Percentiles rank a stretch among this genome's conserved stretches.
Conservation (phyloP, 2,888 invertebrate species). For the Synanthedon formicaeformis region DNA sequence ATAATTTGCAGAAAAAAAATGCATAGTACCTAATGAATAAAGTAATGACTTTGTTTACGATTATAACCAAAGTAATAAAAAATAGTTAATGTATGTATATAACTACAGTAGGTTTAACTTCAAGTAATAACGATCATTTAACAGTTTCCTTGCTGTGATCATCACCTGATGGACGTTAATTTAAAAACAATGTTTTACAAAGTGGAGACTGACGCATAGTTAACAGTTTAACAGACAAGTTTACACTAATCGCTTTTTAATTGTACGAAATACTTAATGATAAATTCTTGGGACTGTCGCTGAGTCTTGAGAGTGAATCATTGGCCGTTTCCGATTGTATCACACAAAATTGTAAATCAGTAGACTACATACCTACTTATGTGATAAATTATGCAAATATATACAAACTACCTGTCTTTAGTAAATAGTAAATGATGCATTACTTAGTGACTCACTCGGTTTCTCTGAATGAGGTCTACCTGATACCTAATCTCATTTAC, state of each 20-base stretch:
- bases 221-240: not conserved
- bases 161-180: too few relatives aligned
- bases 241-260: not conserved
- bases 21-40: too few relatives aligned
- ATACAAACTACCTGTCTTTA: slow-evolving; percentile 16
- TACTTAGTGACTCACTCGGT: slow-evolving; percentile 28
- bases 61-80: too few relatives aligned
- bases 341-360: not conserved
- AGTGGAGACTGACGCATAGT: not conserved
- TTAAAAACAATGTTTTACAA: too few relatives aligned
- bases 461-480: slow-evolving; percentile 25
- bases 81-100: too few relatives aligned
- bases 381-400: not conserved
- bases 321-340: not conserved
- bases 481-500: slow-evolving; percentile 22
- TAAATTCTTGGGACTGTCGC: not conserved
- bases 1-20: too few relatives aligned
- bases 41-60: too few relatives aligned
- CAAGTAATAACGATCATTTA: too few relatives aligned
- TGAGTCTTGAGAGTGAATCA: not conserved
- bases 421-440: slow-evolving; percentile 25
- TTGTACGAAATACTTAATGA: not conserved
- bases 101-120: too few relatives aligned
- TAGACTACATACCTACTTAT: not conserved
- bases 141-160: too few relatives aligned